A percentile compares a stretch with the other conserved stretches of the same genome.
Evolutionary conservation across 2,113 vertebrate species (phyloP).

Genomic region (Otis tarda): DNA sequence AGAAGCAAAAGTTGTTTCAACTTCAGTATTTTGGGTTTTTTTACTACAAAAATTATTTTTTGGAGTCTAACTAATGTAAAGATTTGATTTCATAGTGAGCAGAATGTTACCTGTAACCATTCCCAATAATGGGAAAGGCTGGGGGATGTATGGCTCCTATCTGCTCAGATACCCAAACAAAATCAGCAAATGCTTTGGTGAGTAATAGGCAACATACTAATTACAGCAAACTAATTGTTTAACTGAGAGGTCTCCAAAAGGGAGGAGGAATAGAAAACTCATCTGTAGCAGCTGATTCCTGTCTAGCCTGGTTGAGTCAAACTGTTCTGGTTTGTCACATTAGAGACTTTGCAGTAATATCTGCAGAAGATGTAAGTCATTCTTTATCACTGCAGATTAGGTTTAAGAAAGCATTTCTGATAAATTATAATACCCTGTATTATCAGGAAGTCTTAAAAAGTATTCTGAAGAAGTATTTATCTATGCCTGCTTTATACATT

Average conservation of each 20-base stretch:
- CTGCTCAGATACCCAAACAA: not conserved
- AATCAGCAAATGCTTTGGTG: not conserved
- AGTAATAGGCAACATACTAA: not conserved
- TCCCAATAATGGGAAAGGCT: not conserved
- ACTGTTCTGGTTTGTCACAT: not conserved
- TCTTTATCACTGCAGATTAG: not conserved
- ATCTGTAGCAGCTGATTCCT: not conserved
- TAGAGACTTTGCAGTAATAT: not conserved
- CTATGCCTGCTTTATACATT: not conserved
- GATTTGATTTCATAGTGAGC: not conserved
- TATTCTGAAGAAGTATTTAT: not conserved
- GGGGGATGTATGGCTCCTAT: not conserved
- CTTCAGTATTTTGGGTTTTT: not conserved
- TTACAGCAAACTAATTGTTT: not conserved
- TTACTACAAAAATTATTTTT: not conserved
- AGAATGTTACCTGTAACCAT: not conserved
- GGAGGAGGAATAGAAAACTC: not conserved
- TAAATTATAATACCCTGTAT: not conserved
- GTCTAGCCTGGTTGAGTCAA: not conserved
- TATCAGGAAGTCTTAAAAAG: not conserved
- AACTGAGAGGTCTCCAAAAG: not conserved
- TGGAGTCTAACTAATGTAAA: not conserved
- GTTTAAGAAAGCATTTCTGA: not conserved
- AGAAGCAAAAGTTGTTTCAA: not conserved
- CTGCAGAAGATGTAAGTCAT: not conserved